These are phyloP conservation scores for Anas platyrhynchos DNA, from an alignment of 2,113 vertebrate genomes.

Conservation along the genomic window DNA sequence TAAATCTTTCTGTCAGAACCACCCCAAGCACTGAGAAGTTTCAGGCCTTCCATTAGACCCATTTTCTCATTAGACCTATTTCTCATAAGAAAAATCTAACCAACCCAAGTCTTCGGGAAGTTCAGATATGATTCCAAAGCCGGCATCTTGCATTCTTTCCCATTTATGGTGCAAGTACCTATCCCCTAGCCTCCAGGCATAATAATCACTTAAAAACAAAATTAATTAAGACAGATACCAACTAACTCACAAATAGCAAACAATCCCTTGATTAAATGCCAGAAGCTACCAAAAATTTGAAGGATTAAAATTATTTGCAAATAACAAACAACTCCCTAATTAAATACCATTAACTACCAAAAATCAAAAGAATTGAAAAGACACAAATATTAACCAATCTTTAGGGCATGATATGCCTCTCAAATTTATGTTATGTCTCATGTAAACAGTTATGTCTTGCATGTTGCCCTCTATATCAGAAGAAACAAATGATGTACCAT, in stretches of 20 bases:
- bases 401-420: background rate
- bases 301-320: background rate
- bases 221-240: background rate
- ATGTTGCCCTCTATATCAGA: background rate
- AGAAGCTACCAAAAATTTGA: background rate
- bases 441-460: background rate
- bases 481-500: background rate
- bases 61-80: background rate
- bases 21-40: background rate
- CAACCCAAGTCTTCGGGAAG: background rate
- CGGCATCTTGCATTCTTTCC: background rate
- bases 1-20: background rate
- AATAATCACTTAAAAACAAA: background rate
- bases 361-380: background rate
- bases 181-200: background rate
- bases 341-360: background rate
- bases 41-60: background rate
- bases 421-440: background rate
- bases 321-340: background rate
- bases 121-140: background rate
- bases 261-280: background rate
- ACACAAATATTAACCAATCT: background rate
- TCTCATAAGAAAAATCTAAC: background rate
- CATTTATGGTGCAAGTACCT: background rate
- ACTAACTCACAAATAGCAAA: background rate